Base-by-base conservation (phyloP, 2,888 invertebrate species). In the Hetaerina titia region DNA sequence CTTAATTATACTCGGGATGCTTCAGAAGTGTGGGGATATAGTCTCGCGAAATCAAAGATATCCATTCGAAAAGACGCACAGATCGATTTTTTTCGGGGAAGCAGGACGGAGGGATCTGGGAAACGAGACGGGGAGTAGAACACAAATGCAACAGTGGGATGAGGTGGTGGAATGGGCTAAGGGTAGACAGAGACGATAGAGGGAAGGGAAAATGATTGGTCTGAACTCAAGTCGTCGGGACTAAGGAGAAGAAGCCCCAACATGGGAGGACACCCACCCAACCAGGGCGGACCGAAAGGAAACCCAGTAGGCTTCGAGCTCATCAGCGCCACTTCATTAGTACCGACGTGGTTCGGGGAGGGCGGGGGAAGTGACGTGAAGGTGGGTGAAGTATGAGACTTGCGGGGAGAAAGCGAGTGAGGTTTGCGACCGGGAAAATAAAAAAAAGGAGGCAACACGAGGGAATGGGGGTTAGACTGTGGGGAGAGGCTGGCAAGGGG, bases 311-410 rank as follows among this genome's bases (percentile, higher is more conserved):
- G 13, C n/a, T 58, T 25, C 81, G 25, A 81, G 81, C 58, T 89
- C 89, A 89, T 89, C 89, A 89, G 58, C 89, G 89, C 58, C 89
- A 89, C 58, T 89, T 89, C 89, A 89, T 89, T 89, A 89, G 89
- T 56, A 58, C 89, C 56, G 45, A 89, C 56, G 11, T n/a, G 22
- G 57, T 2, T 19, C 56, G 57, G 22, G 58, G 15, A 22, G 89
- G 22, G 89, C 22, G 17, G n/a, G 89, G 89, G 15, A n/a, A 57
- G 57, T 0, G 31, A 19, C 69, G 69, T n/a, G 87, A 89, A 57
- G 57, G 89, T 22, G 57, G n/a, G 57, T 57, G 89, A 89, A 57
- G 57, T 89, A 81, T 81, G 81, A 31, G 31, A 81, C 81, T 81
- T 81, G 81, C 57, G 89, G 58, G 89, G 22, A 89, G 89, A 89